Conservation (phyloP, 1,140 invertebrate species). For the Drosophila kepulauana region DNA sequence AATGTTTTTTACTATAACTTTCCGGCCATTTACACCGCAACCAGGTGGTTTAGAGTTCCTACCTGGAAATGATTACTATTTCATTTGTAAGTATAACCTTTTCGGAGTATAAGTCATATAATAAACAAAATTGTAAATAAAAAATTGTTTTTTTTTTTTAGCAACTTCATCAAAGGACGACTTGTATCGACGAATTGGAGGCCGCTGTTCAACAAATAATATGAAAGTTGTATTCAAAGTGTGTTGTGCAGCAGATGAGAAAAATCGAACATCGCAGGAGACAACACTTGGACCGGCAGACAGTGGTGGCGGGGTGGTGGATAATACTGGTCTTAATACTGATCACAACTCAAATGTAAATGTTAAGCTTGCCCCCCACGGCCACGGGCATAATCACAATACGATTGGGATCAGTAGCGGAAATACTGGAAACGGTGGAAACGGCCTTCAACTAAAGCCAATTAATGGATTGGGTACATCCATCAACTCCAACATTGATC, state of each 20-base stretch:
- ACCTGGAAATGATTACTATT: slow-evolving; percentile 97
- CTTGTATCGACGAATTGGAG: slow-evolving; percentile 94
- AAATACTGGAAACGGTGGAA: slow-evolving; percentile 29
- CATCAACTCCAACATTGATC: slow-evolving; percentile 83
- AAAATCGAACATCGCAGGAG: slow-evolving; percentile 79
- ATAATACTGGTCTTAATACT: slow-evolving; percentile 40
- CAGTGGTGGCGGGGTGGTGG: slow-evolving; percentile 53
- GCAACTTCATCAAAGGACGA: slow-evolving; percentile 96
- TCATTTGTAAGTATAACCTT: slow-evolving; percentile 91
- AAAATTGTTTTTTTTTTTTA: slow-evolving; percentile 70
- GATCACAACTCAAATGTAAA: slow-evolving; percentile 40
- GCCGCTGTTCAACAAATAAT: slow-evolving; percentile 95
- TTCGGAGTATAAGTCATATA: neutral
- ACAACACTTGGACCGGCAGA: slow-evolving; percentile 84
- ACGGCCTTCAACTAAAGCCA: slow-evolving; percentile 56
- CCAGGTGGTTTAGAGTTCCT: slow-evolving; percentile 97
- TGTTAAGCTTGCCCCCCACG: slow-evolving; percentile 33
- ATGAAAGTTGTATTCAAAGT: slow-evolving; percentile 99
- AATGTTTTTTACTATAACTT: slow-evolving; percentile 98
- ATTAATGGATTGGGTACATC: slow-evolving; percentile 60
- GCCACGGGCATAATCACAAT: slow-evolving; percentile 42
- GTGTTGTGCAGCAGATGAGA: slow-evolving; percentile 90
- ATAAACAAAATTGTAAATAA: neutral
- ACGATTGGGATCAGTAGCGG: slow-evolving; percentile 60
- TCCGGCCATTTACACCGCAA: slow-evolving; percentile 97